Percentiles rank a stretch among this genome's conserved stretches.
These are phyloP conservation scores for Ceramica pisi DNA, from an alignment of 2,888 invertebrate species.

Conservation along the genomic window DNA sequence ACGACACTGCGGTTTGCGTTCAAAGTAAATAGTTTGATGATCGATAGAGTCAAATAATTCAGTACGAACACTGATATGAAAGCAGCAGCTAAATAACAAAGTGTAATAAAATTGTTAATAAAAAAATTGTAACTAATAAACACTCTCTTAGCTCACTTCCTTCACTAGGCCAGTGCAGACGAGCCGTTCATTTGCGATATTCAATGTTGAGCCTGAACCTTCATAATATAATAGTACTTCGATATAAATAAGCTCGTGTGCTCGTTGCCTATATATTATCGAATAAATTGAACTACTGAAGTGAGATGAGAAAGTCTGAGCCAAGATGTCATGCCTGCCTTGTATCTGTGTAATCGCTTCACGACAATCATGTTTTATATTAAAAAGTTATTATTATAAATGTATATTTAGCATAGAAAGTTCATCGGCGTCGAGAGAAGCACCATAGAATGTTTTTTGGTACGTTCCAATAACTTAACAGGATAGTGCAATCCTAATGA, in stretches of 20 bases:
- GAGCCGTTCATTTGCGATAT: conserved; percentile 54
- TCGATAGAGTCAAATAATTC: conserved; percentile 41
- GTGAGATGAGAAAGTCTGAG: conserved; percentile 81
- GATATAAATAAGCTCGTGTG: conserved; percentile 55
- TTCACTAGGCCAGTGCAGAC: conserved; percentile 59
- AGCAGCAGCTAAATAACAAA: conserved; percentile 64
- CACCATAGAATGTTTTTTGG: conserved; percentile 88
- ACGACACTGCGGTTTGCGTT: conserved; percentile 55
- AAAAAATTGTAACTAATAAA: conserved; percentile 69
- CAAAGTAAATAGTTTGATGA: conserved; percentile 34
- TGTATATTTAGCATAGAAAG: conserved; percentile 88
- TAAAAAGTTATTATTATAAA: conserved; percentile 76
- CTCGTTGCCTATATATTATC: conserved; percentile 60
- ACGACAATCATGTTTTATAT: conserved; percentile 84
- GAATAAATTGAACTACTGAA: conserved; percentile 69
- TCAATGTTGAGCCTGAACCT: conserved; percentile 44
- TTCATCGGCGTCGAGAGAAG: conserved; percentile 88
- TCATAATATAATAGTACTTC: conserved; percentile 50
- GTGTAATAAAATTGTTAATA: conserved; percentile 70
- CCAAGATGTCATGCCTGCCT: conserved; percentile 84
- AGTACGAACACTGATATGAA: conserved; percentile 57
- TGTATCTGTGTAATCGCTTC: conserved; percentile 87
- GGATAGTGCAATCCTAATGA: conserved; percentile 90
- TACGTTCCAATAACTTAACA: conserved; percentile 88
- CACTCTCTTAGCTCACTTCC: conserved; percentile 80